Evolutionary conservation across 2,113 vertebrate species (phyloP), one percentile per base, ranked within the genome.

Genomic region (Galemys pyrenaicus): DNA sequence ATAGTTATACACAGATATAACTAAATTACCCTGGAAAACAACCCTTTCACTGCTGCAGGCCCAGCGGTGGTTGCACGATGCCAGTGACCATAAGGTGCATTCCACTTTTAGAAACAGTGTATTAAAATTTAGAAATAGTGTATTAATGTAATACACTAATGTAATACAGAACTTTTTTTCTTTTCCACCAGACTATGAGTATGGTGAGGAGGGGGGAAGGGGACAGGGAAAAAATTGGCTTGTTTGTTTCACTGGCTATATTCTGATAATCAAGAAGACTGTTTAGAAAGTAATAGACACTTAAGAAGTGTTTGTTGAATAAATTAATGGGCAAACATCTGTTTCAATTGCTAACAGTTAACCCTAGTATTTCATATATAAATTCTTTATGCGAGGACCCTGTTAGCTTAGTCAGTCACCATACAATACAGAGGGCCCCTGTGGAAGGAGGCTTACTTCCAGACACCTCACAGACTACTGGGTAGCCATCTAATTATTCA

Each of bases 1-100:
- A 58, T 83, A 44, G 65, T 68, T 82, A 68, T 65, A 79, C 95
- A 92, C 37, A 87, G 39, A 30, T 94, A 70, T 88, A 77, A 92
- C n/a, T 74, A 85, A 91, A 58, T 65, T 95, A 32, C 10, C 41
- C 2, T 83, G 79, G 28, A 94, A 93, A 94, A 77, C 1, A 0
- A 83, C 56, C 80, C 28, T 80, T 35, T 75, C 74, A 78, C 11
- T 26, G 11, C 28, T 67, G 6, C 22, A 74, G 71, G 37, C 28
- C 85, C n/a, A 86, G 87, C 11, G 37, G 35, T 79, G 28, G 19
- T 56, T 83, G 11, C 74, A 77, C 64, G 41, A 64, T 74, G 58
- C 58, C 54, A 79, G 39, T 8, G 65, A 73, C 44, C 56, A 9
- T 49, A 24, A 74, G 68, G 67, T 44, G 37, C 8, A 19, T 87